These are phyloP conservation scores for Diadromus collaris DNA, from an alignment of 2,888 invertebrate genomes.

Conservation along the genomic window DNA sequence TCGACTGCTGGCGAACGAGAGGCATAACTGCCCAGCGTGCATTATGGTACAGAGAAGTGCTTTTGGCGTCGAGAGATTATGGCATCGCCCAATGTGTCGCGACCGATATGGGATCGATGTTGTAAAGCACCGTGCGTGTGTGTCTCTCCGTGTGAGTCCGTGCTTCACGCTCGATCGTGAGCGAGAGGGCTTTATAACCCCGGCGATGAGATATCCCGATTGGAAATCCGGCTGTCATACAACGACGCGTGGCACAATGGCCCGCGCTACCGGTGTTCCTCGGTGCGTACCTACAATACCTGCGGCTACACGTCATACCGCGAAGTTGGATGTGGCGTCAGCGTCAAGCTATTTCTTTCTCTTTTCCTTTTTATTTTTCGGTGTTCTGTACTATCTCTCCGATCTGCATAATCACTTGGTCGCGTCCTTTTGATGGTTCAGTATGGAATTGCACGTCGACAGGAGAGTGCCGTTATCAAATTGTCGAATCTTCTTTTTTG, in stretches of 20 bases:
- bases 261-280: constrained; percentile 5
- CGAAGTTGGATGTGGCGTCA: neutral
- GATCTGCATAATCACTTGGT: neutral
- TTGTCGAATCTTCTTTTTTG: neutral
- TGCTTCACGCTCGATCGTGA: constrained; percentile 25
- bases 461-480: neutral
- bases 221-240: constrained; percentile 49
- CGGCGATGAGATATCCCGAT: constrained; percentile 47
- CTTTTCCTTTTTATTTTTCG: neutral
- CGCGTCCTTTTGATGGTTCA: neutral
- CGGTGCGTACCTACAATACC: neutral
- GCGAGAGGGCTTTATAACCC: constrained; percentile 38
- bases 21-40: constrained; percentile 1
- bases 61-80: constrained; percentile 43
- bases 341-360: neutral
- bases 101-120: constrained; percentile 33
- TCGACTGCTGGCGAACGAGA: constrained; percentile 3
- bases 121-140: constrained; percentile 6
- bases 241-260: constrained; percentile 34
- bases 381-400: neutral
- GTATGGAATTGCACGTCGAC: neutral
- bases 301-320: neutral
- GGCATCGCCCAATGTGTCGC: constrained; percentile 21
- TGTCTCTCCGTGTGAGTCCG: neutral
- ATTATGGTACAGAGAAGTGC: constrained; percentile 15